Percentiles rank a stretch among this genome's conserved stretches.
phyloP scores from a whole-genome alignment of 2,888 invertebrate genomes.

The Aporophyla nigra region DNA sequence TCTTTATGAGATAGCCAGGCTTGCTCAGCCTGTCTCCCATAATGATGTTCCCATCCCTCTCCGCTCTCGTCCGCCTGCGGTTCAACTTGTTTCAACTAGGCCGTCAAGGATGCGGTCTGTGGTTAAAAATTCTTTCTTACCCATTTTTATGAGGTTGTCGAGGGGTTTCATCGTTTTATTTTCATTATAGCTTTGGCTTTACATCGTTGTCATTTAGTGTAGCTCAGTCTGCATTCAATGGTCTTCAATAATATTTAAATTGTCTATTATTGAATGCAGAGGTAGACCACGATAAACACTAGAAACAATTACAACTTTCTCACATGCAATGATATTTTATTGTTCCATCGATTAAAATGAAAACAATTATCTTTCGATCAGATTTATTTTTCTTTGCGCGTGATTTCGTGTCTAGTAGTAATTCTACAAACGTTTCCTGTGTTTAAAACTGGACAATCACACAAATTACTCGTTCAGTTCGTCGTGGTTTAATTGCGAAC shows the following conservation, averaged over 20 bases:
- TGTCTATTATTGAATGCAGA: conserved; percentile 7
- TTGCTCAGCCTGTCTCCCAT: conserved; percentile 48
- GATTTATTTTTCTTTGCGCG: conserved; percentile 21
- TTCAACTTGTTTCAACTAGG: conserved; percentile 71
- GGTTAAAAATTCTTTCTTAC: conserved; percentile 67
- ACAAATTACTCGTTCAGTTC: conserved; percentile 69
- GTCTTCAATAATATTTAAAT: conserved; percentile 5
- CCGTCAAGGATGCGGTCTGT: conserved; percentile 73
- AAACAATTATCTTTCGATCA: conserved; percentile 21
- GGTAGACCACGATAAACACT: neutral
- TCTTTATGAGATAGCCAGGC: conserved; percentile 62
- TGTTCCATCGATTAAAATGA: conserved; percentile 12
- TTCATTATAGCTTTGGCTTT: neutral
- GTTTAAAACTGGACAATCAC: conserved; percentile 70
- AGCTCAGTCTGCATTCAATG: conserved; percentile 3
- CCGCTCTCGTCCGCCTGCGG: conserved; percentile 68
- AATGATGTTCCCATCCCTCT: conserved; percentile 43
- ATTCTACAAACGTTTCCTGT: conserved; percentile 71
- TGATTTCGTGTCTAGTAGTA: conserved; percentile 65
- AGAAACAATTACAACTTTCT: conserved; percentile 11
- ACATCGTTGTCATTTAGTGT: conserved; percentile 8
- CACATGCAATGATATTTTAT: neutral
- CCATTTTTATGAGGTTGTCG: conserved; percentile 50
- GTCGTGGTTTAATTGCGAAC: conserved; percentile 72
- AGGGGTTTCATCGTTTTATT: conserved; percentile 32